Evolutionary conservation across 2,113 vertebrate genomes (phyloP).

Genomic region (Sceloporus tristichus): DNA sequence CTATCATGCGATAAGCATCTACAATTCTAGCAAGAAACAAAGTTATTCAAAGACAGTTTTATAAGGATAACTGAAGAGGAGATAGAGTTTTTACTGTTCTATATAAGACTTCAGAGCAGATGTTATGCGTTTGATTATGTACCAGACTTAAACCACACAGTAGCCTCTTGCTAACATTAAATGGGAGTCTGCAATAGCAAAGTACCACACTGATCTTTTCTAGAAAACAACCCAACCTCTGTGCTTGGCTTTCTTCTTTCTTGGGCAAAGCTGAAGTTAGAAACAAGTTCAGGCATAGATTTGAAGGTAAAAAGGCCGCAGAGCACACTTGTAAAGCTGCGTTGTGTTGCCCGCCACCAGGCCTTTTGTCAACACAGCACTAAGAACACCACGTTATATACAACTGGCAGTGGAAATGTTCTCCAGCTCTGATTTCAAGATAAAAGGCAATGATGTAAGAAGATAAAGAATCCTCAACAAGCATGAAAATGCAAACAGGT

Average conservation of each 20-base stretch:
- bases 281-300: conserved; percentile 61
- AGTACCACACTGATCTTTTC: neutral
- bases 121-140: conserved; percentile 28
- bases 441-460: neutral
- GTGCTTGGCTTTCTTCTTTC: conserved; percentile 18
- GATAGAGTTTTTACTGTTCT: neutral
- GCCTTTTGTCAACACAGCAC: neutral
- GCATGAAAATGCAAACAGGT: neutral
- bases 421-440: neutral
- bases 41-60: conserved; percentile 19
- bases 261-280: conserved; percentile 44
- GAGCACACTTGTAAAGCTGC: conserved; percentile 9
- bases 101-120: conserved; percentile 9
- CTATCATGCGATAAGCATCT: neutral
- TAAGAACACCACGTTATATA: neutral
- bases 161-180: neutral
- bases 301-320: conserved; percentile 34
- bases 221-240: conserved; percentile 23
- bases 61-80: conserved; percentile 19
- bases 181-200: conserved; percentile 4
- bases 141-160: neutral
- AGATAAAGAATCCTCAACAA: too few relatives aligned
- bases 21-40: neutral
- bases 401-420: neutral
- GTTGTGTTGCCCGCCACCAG: neutral